Conservation (phyloP, 2,797 vertebrate species). For the Leptoclinus maculatus region DNA sequence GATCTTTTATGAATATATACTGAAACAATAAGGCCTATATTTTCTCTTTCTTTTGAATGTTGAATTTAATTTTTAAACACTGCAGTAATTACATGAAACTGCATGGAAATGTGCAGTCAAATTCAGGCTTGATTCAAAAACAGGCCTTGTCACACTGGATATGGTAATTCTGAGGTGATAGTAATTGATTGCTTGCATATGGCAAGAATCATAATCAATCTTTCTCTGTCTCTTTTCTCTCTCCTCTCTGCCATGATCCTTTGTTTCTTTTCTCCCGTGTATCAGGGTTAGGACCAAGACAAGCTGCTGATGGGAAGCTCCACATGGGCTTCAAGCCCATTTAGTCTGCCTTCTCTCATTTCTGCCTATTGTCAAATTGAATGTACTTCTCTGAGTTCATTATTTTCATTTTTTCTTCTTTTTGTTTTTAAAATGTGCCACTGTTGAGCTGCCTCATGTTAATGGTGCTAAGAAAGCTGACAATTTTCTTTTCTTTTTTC, state of each 20-base stretch:
- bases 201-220: slow-evolving; percentile 77
- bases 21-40: slow-evolving; percentile 52
- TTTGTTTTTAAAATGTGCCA: slow-evolving; percentile 87
- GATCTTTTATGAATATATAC: slow-evolving; percentile 52
- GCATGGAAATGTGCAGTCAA: slow-evolving; percentile 52
- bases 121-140: slow-evolving; percentile 66
- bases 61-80: slow-evolving; percentile 44
- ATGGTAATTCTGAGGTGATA: slow-evolving; percentile 70
- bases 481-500: slow-evolving; percentile 50
- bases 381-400: slow-evolving; percentile 94
- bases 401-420: slow-evolving; percentile 4
- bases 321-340: slow-evolving; percentile 83
- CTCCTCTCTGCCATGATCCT: slow-evolving; percentile 76
- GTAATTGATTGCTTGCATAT: slow-evolving; percentile 73
- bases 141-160: slow-evolving; percentile 72
- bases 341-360: slow-evolving; percentile 89
- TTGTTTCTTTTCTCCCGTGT: slow-evolving; percentile 83
- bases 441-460: slow-evolving; percentile 95
- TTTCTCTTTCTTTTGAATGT: slow-evolving; percentile 52
- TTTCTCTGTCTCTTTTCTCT: slow-evolving; percentile 70
- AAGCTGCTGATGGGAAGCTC: slow-evolving; percentile 84
- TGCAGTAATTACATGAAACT: slow-evolving; percentile 62
- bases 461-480: slow-evolving; percentile 94
- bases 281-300: slow-evolving; percentile 86
- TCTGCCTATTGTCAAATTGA: slow-evolving; percentile 98